phyloP scores from a whole-genome alignment of 1,140 invertebrate genomes.

The Rhopalosiphum maidis region DNA sequence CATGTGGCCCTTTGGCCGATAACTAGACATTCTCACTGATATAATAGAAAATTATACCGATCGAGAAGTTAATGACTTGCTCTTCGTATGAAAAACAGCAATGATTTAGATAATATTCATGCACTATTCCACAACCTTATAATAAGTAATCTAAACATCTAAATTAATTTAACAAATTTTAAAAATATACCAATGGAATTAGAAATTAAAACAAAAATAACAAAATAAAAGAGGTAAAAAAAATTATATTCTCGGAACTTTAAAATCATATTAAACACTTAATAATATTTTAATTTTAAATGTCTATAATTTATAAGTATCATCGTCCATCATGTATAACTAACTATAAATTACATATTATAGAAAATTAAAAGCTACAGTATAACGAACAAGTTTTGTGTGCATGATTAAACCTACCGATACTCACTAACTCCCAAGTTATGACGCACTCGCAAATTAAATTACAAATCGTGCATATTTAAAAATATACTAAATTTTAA shows the following conservation, averaged over 20 bases:
- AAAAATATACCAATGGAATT: not conserved
- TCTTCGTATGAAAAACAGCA: not conserved
- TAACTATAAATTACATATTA: not conserved
- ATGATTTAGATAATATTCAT: not conserved
- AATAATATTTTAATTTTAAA: not conserved
- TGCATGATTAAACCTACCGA: not conserved
- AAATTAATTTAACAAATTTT: not conserved
- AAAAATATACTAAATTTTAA: not conserved
- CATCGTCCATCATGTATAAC: not conserved
- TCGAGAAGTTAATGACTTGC: conserved; percentile 32
- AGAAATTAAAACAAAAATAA: not conserved
- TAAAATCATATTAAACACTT: not conserved
- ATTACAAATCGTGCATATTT: not conserved
- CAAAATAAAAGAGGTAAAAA: not conserved
- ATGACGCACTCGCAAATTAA: not conserved
- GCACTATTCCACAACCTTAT: not conserved
- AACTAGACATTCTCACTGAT: not conserved
- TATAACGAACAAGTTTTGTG: not conserved
- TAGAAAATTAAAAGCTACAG: not conserved
- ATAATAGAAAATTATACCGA: conserved; percentile 37
- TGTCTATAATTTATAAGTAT: conserved; percentile 26
- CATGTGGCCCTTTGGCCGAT: not conserved
- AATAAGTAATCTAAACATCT: not conserved
- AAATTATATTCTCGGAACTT: not conserved
- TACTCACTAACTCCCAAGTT: not conserved